Conservation (phyloP, 23 tunicate genomes). For the Corella eumyota region DNA sequence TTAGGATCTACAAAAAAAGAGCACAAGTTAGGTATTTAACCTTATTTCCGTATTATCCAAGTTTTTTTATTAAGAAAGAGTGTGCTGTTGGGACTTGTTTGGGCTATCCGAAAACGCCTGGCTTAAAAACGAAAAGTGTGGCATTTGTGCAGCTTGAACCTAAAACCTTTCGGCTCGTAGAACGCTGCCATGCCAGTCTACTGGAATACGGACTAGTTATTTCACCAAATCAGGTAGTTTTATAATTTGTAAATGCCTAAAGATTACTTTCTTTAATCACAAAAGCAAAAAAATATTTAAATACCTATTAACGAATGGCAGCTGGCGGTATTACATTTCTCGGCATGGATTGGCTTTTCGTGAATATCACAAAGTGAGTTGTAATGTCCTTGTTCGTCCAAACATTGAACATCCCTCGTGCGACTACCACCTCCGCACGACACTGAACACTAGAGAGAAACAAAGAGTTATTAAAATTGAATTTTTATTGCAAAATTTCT, state of each 20-base stretch:
- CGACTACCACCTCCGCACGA: slow-evolving; percentile 72
- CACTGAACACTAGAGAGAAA: slow-evolving; percentile 46
- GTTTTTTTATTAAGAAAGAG: too few relatives aligned
- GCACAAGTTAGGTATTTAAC: neutral
- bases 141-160: too few relatives aligned
- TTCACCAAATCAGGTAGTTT: too few relatives aligned
- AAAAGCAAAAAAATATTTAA: neutral
- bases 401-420: slow-evolving; percentile 50
- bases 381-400: slow-evolving; percentile 36
- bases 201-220: too few relatives aligned
- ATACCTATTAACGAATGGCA: slow-evolving; percentile 35
- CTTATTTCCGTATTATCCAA: too few relatives aligned
- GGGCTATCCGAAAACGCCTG: too few relatives aligned
- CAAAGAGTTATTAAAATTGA: neutral
- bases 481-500: neutral
- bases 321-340: slow-evolving; percentile 57
- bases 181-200: too few relatives aligned
- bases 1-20: slow-evolving; percentile 40
- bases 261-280: neutral
- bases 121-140: too few relatives aligned
- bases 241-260: slow-evolving; percentile 3
- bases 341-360: slow-evolving; percentile 31
- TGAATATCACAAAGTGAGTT: slow-evolving; percentile 31
- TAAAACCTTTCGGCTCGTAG: too few relatives aligned
- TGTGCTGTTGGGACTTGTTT: too few relatives aligned